Conservation (phyloP, 2,797 vertebrate genomes). For the Thaleichthys pacificus region DNA sequence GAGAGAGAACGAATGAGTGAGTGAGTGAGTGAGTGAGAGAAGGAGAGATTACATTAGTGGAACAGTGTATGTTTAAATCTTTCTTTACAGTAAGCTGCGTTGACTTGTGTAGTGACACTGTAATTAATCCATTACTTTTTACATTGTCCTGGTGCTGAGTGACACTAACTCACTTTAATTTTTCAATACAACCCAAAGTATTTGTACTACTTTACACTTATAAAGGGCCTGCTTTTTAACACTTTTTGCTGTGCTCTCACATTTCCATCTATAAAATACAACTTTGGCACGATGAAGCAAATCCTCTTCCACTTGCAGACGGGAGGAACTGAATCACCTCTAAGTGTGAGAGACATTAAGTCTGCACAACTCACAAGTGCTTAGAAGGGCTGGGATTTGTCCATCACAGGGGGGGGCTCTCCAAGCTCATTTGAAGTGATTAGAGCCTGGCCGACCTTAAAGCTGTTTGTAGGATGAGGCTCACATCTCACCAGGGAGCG, state of each 20-base stretch:
- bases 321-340: conserved; percentile 14
- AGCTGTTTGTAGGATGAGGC: conserved; percentile 49
- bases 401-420: conserved; percentile 51
- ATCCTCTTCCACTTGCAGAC: conserved; percentile 40
- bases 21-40: no score
- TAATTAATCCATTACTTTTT: background rate
- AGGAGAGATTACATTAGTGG: no score
- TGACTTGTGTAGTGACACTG: no score
- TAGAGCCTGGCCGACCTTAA: conserved; percentile 54
- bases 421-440: conserved; percentile 64
- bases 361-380: conserved; percentile 31
- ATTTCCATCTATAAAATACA: conserved; percentile 35
- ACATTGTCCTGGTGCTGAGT: background rate
- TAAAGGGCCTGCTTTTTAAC: conserved; percentile 15
- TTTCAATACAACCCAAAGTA: background rate
- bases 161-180: no score
- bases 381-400: conserved; percentile 58
- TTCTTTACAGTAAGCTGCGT: no score
- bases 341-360: conserved; percentile 52
- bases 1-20: no score
- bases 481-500: conserved; percentile 40
- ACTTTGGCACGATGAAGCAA: conserved; percentile 53
- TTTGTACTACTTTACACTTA: background rate
- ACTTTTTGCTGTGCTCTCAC: conserved; percentile 51
- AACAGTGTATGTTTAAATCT: no score